Conservation (phyloP, 2,797 vertebrate species). For the Sebastes steindachneri region DNA sequence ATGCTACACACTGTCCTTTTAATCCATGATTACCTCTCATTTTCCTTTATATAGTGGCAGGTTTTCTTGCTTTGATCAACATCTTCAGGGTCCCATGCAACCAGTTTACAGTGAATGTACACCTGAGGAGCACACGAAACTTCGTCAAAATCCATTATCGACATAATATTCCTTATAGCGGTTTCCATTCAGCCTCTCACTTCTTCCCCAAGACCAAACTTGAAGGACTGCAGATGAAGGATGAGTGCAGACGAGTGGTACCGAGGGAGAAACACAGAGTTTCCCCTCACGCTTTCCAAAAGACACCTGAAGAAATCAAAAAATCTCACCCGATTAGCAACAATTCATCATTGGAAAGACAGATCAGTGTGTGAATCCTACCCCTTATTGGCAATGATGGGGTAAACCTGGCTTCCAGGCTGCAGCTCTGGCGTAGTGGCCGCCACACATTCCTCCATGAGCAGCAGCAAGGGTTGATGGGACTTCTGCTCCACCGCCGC, state of each 20-base stretch:
- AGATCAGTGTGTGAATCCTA: slow-evolving; percentile 14
- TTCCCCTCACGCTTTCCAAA: slow-evolving; percentile 67
- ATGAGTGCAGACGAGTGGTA: slow-evolving; percentile 73
- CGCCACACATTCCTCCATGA: slow-evolving; percentile 84
- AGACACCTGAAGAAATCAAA: slow-evolving; percentile 73
- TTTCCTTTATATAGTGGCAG: slow-evolving; percentile 80
- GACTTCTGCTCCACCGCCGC: slow-evolving; percentile 81
- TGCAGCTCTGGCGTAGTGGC: slow-evolving; percentile 35
- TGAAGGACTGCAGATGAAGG: slow-evolving; percentile 80
- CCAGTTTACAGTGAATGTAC: slow-evolving; percentile 86
- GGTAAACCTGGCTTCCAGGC: slow-evolving; percentile 59
- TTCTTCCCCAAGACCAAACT: slow-evolving; percentile 63
- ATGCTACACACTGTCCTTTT: not conserved
- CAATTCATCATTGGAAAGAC: not conserved
- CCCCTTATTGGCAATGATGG: slow-evolving; percentile 84
- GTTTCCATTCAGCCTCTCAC: slow-evolving; percentile 45
- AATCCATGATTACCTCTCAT: slow-evolving; percentile 61
- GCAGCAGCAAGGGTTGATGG: slow-evolving; percentile 80
- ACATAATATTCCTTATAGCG: not conserved
- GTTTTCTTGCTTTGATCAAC: slow-evolving; percentile 69
- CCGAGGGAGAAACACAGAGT: slow-evolving; percentile 78
- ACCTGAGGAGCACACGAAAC: slow-evolving; percentile 68
- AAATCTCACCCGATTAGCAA: not conserved
- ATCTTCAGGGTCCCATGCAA: slow-evolving; percentile 72
- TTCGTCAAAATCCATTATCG: not conserved